These are phyloP conservation scores for Pipra filicauda DNA, from an alignment of 2,113 vertebrate genomes.

Conservation along the genomic window DNA sequence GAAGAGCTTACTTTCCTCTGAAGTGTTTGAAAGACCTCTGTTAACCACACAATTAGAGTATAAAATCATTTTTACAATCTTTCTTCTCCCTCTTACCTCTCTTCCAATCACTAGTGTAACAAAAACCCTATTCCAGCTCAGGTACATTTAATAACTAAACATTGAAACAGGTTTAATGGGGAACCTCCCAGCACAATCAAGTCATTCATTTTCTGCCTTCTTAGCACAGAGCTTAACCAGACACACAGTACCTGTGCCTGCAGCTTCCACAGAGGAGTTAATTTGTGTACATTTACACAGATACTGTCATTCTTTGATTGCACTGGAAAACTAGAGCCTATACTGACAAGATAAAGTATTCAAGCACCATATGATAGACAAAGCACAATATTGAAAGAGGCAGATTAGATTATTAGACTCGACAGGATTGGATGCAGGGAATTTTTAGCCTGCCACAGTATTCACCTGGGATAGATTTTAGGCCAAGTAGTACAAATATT, in stretches of 20 bases:
- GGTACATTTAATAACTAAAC: background rate
- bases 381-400: slow-evolving; percentile 13
- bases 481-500: background rate
- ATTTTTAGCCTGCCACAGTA: slow-evolving; percentile 2
- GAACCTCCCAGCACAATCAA: background rate
- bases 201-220: background rate
- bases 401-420: slow-evolving; percentile 32
- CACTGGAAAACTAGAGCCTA: background rate
- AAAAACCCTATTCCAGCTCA: background rate
- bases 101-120: background rate
- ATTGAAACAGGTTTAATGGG: background rate
- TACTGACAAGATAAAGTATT: slow-evolving; percentile 4
- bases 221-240: background rate
- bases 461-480: slow-evolving; percentile 13
- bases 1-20: background rate
- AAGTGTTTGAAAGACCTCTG: background rate
- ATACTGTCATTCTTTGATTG: background rate
- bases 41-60: background rate
- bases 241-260: background rate
- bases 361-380: background rate
- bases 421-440: background rate
- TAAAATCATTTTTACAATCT: background rate
- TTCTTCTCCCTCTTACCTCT: background rate
- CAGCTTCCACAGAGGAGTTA: background rate
- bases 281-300: background rate